A percentile compares a stretch with the other conserved stretches of the same genome.
These are phyloP conservation scores for Delichon dasypus DNA, from an alignment of 2,797 vertebrate genomes.

Conservation along the genomic window DNA sequence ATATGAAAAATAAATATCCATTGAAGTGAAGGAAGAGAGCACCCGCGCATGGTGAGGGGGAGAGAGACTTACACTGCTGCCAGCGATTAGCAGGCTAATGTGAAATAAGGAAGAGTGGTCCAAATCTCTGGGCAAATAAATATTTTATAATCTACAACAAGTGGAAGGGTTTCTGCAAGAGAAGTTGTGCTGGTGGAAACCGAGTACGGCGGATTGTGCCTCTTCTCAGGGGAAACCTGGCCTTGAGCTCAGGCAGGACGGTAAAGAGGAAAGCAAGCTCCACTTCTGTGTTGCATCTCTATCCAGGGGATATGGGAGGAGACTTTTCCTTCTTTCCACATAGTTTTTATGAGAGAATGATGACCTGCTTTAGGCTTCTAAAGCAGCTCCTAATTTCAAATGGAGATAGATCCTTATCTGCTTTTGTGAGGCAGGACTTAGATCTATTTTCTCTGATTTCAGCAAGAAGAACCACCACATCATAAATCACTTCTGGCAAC, in stretches of 20 bases:
- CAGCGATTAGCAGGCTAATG: slow-evolving; percentile 53
- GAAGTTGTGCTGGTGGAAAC: slow-evolving; percentile 6
- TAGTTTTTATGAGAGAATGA: background rate
- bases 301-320: background rate
- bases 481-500: background rate
- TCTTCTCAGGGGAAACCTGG: slow-evolving; percentile 21
- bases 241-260: slow-evolving; percentile 34
- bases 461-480: background rate
- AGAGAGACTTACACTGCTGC: slow-evolving; percentile 20
- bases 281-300: background rate
- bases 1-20: slow-evolving; percentile 46
- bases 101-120: slow-evolving; percentile 54
- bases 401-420: background rate
- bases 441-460: background rate
- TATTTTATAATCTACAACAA: slow-evolving; percentile 63
- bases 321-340: background rate
- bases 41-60: background rate
- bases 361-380: slow-evolving; percentile 25
- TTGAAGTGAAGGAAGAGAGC: slow-evolving; percentile 18
- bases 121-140: slow-evolving; percentile 57
- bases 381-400: background rate
- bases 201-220: background rate
- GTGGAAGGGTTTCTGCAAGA: slow-evolving; percentile 18
- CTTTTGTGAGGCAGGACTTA: background rate
- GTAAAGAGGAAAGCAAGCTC: background rate